Percentiles rank a stretch among this genome's conserved stretches.
Conservation (phyloP, 2,113 vertebrate species). For the Hipposideros armiger region DNA sequence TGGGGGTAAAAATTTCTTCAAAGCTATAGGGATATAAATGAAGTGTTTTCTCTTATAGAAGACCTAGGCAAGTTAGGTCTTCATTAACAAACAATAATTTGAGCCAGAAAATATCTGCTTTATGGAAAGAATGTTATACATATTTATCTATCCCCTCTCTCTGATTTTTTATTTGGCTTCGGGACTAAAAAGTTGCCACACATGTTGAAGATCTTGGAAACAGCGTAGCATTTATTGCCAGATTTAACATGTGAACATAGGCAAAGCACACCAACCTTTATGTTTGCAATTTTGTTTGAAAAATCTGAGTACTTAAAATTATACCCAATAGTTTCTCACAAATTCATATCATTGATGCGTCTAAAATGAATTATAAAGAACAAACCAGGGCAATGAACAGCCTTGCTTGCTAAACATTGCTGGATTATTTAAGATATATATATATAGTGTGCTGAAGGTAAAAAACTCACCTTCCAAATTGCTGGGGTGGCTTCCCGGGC, state of each 20-base stretch:
- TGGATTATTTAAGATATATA: conserved; percentile 45
- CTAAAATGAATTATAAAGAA: conserved; percentile 46
- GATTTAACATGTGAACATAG: background rate
- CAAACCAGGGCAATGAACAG: conserved; percentile 16
- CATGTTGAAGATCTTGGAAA: conserved; percentile 15
- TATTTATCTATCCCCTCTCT: background rate
- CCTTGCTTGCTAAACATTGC: conserved; percentile 26
- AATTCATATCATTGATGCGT: background rate
- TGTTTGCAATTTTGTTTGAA: background rate
- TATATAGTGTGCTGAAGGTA: background rate
- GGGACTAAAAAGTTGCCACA: conserved; percentile 11
- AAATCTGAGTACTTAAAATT: conserved; percentile 14
- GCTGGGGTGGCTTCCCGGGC: background rate
- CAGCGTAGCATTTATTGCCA: background rate
- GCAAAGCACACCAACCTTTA: background rate
- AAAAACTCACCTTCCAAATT: background rate
- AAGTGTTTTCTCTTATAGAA: background rate
- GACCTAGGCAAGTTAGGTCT: background rate
- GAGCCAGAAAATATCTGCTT: background rate
- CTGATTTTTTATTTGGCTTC: conserved; percentile 13
- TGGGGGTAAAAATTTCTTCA: background rate
- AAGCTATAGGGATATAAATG: background rate
- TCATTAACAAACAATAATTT: background rate
- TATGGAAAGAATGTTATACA: background rate
- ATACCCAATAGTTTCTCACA: background rate